These are phyloP conservation scores for Poecilia picta DNA, from an alignment of 2,797 vertebrate genomes.

Conservation along the genomic window DNA sequence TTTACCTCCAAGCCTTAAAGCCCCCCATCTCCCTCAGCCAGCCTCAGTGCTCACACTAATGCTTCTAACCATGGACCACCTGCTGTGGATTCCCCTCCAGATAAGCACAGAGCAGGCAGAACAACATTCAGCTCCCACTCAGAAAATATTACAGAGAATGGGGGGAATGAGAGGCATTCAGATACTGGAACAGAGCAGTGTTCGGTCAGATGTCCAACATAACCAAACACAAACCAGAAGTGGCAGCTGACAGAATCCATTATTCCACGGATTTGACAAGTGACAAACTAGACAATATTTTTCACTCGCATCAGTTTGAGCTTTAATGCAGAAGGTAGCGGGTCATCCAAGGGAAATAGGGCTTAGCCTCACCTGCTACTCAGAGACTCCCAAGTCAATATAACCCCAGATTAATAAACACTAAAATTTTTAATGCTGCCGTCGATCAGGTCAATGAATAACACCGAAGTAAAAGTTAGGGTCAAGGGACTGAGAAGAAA, in stretches of 20 bases:
- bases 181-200: conserved; percentile 13
- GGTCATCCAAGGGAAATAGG: not conserved
- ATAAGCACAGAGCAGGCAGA: conserved; percentile 24
- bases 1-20: conserved; percentile 7
- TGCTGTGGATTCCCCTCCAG: conserved; percentile 54
- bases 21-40: not conserved
- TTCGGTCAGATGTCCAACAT: not conserved
- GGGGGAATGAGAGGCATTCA: conserved; percentile 12
- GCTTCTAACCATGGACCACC: conserved; percentile 35
- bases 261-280: not conserved
- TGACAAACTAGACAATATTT: not conserved
- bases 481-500: not conserved
- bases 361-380: not conserved
- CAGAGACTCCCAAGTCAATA: not conserved
- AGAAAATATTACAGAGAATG: conserved; percentile 31
- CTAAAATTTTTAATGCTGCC: not conserved
- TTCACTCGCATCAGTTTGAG: not conserved
- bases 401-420: not conserved
- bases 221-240: not conserved
- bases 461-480: not conserved
- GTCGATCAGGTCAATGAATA: not conserved
- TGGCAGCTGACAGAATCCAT: not conserved
- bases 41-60: conserved; percentile 4
- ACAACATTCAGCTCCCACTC: conserved; percentile 39
- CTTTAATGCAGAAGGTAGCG: not conserved